Base-by-base conservation (phyloP, 2,888 invertebrate genomes). In the Drosophila birchii region DNA sequence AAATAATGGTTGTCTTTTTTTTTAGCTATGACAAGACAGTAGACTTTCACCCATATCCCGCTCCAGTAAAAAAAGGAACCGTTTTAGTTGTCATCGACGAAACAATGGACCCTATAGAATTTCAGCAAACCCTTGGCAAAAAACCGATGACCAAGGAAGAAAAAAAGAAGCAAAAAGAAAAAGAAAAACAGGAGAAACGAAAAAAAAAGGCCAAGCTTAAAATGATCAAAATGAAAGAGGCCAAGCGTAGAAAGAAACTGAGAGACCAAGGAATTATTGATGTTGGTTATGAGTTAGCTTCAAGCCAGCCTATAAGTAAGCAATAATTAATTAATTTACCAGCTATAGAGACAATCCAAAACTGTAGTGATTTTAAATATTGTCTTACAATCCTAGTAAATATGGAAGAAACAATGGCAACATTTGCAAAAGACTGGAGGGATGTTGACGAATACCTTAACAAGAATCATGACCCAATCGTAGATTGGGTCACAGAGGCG, bases 1-100 rank as follows among this genome's bases (percentile, higher is more conserved):
- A 36, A 18, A 18, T 39, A 32, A 20, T 6, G 8, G 0, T 47
- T 36, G 38, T 29, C 9, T 3, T 2, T n/a, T 2, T n/a, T 51
- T 36, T 36, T 18, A 92, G 92, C 56, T 92, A 92, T 71, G 73
- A 78, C 0, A 84, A 82, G 60, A 78, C 85, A 5, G 74, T 66
- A 6, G 80, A 88, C 45, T 94, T 94, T 56, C 93, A 94, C n/a
- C 90, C 93, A 11, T 94, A 91, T 73, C 94, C 94, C 0, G 93
- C 93, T 58, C 93, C 91, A 0, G 16, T 91, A 0, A 93, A 94
- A 76, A 93, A 93, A 0, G 94, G 94, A 1, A 94, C 94, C 0
- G 74, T 94, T 2, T 67, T 93, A 53, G 92, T 94, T 0, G 86
- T 94, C 0, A 91, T 89, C 11, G 94, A 93, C 1, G 90, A 93